Base-by-base conservation (phyloP, 1,140 invertebrate species). In the Calliphora vicina region DNA sequence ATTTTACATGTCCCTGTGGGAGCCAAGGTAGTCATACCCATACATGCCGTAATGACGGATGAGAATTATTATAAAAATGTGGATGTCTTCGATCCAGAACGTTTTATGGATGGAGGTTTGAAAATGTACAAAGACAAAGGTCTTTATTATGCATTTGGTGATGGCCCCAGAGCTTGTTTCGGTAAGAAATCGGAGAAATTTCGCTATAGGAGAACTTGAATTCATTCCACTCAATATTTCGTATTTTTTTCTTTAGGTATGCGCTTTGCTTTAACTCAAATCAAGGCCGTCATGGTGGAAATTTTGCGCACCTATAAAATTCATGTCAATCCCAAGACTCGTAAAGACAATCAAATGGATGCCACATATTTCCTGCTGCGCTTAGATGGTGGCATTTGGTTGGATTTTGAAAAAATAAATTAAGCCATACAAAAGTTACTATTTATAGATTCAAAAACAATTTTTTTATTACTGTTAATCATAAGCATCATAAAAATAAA, bases 51-150 rank as follows among this genome's bases (percentile, higher is more conserved):
- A 1, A 94, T 94, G 82, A 86, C 86, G 4, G 94, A 97, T 86
- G 91, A 92, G 4, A 87, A 93, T 26, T 92, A 93, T 85, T 97
- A 94, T 84, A 92, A 93, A 13, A 91, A 97, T 83, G 94, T 96
- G 0, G 91, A 94, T 6, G 87, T 88, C 13, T 97, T 94, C 87
- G 92, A 95, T 88, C 97, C 97, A 0, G 94, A 96, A 57, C 91
- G 96, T 87, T 90, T 90, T 17, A 43, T 85, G 29, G 17, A 72
- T 61, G 84, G 87, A 80, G 87, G 87, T 10, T 81, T 83, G 20
- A 89, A 89, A 78, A 84, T 81, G 1, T 88, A 81, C 26, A 80
- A 86, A 1, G 88, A 89, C 15, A 82, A 80, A 3, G 87, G 88
- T 13, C 80, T 85, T 0, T 87, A 84, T 9, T 85, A 86, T 83